Base-by-base conservation (phyloP, 2,113 vertebrate species). In the Todiramphus chloris region DNA sequence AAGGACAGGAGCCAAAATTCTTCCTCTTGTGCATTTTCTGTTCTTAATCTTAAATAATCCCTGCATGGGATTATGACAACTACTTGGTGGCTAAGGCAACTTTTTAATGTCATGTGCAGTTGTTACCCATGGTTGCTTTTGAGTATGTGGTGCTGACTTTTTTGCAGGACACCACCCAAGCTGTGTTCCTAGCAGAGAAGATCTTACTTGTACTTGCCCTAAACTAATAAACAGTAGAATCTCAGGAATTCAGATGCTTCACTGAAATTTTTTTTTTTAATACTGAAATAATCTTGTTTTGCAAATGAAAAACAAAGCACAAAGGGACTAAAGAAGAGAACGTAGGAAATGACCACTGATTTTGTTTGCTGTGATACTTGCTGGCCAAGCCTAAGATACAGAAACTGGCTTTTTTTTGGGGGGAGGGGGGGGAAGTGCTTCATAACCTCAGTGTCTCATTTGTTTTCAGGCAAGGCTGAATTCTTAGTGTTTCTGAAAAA, bases 161-260 rank as follows among this genome's bases (percentile, higher is more conserved):
- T 84, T 93, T 80, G 33, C 48, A 72, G 48, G 43, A 77, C 24
- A 48, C 35, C 20, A 64, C 87, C 56, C 64, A 68, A 87, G 24
- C 72, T 43, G 1, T 60, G 27, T 80, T 87, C 28, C 19, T 72
- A 64, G n/a, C 56, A 83, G 68, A 33, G 55, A 86, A 4, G 90
- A 80, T 91, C 88, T 94, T 30, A 83, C 83, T 96, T 89, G 60
- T 75, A 14, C 73, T 89, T 90, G 80, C 64, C 23, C 77, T 96
- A 93, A 96, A 94, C 77, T 92, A 94, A 97, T 82, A 93, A 96
- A 96, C 94, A 95, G 58, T 82, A 82, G 83, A 82, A 95, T 72
- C 89, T 85, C 77, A 91, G 84, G 77, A 76, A 80, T 82, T 93
- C 70, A 93, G 87, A 78, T 95, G 56, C 83, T 92, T 41, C 59